A percentile compares a stretch with the other conserved stretches of the same genome.
phyloP scores from a whole-genome alignment of 1,140 invertebrate species.

The Drosophila persimilis region DNA sequence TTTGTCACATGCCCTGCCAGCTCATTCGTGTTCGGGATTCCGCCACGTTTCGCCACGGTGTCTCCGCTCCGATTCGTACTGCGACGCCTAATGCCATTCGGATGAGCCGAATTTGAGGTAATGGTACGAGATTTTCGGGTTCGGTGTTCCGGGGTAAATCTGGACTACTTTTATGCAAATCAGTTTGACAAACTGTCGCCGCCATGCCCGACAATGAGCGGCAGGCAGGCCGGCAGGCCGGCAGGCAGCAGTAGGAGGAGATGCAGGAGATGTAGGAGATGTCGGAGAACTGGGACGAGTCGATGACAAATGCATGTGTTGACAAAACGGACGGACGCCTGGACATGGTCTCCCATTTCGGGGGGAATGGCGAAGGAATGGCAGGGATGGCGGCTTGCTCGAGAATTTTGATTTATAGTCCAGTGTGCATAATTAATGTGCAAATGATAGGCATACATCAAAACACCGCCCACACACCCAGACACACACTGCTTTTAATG shows the following conservation, averaged over 20 bases:
- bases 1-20: conserved; percentile 57
- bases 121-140: not conserved
- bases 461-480: conserved; percentile 16
- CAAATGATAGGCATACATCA: conserved; percentile 70
- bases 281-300: conserved; percentile 21
- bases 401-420: conserved; percentile 76
- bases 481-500: conserved; percentile 1
- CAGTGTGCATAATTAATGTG: conserved; percentile 76
- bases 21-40: conserved; percentile 19
- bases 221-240: conserved; percentile 12
- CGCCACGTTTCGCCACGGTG: conserved; percentile 19
- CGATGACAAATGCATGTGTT: conserved; percentile 80
- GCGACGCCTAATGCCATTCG: conserved; percentile 46
- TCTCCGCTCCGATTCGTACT: conserved; percentile 18
- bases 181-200: conserved; percentile 62
- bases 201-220: conserved; percentile 38
- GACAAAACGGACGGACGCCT: conserved; percentile 44
- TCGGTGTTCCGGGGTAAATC: not conserved
- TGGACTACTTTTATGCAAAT: conserved; percentile 72
- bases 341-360: too few relatives aligned
- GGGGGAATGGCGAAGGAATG: not conserved
- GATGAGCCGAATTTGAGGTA: conserved; percentile 35
- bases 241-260: not conserved
- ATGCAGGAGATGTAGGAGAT: not conserved
- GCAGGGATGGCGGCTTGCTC: conserved; percentile 2